These are phyloP conservation scores for Dendrolimus kikuchii DNA, from an alignment of 1,140 invertebrate genomes.

Conservation along the genomic window DNA sequence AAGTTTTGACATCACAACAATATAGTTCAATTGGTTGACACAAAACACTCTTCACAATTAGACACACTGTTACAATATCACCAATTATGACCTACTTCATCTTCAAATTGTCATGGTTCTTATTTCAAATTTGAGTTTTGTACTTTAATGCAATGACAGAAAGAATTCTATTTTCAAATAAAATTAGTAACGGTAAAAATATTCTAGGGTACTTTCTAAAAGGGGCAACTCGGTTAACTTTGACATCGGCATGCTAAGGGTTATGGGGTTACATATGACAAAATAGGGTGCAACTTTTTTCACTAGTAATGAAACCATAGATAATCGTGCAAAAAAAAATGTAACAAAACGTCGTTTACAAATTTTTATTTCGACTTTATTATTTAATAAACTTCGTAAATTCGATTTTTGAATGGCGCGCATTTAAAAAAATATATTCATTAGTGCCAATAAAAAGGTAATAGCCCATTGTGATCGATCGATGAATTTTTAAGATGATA, in stretches of 20 bases:
- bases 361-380: slow-evolving; percentile 67
- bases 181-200: too few species aligned
- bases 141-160: too few species aligned
- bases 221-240: slow-evolving; percentile 16
- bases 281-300: slow-evolving; percentile 36
- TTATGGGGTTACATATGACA: slow-evolving; percentile 11
- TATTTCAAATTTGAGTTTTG: too few species aligned
- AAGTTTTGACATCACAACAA: not conserved
- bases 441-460: slow-evolving; percentile 66
- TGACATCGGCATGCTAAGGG: slow-evolving; percentile 27
- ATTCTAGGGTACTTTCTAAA: too few species aligned
- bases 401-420: slow-evolving; percentile 27
- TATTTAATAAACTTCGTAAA: slow-evolving; percentile 50
- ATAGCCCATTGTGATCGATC: slow-evolving; percentile 59
- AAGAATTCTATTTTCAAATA: too few species aligned
- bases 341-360: slow-evolving; percentile 49
- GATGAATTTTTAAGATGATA: slow-evolving; percentile 66
- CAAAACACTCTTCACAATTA: slow-evolving; percentile 16
- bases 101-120: slow-evolving; percentile 11
- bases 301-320: not conserved
- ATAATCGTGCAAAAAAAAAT: slow-evolving; percentile 19
- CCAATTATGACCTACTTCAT: slow-evolving; percentile 25
- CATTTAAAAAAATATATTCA: slow-evolving; percentile 45
- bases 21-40: slow-evolving; percentile 25
- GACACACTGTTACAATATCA: slow-evolving; percentile 21